Conservation (phyloP, 2,113 vertebrate genomes). For the Empidonax traillii region DNA sequence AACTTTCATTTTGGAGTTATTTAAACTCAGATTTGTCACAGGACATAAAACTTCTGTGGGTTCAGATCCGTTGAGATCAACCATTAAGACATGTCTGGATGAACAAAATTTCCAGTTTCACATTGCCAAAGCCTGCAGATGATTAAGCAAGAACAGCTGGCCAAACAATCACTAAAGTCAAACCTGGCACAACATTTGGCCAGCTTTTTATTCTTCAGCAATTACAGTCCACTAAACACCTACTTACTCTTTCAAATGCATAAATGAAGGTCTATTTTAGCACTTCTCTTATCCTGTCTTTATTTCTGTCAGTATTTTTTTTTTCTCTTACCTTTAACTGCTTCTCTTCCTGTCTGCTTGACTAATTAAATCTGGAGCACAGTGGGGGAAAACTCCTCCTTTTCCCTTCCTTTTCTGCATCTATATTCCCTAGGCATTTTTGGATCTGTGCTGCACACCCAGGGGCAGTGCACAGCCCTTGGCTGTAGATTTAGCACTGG, state of each 20-base stretch:
- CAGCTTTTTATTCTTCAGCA: background rate
- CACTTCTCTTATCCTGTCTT: background rate
- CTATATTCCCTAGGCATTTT: background rate
- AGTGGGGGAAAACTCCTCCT: background rate
- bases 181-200: background rate
- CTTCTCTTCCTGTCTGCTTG: background rate
- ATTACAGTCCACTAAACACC: background rate
- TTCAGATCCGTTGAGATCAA: background rate
- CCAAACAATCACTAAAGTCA: background rate
- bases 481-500: background rate
- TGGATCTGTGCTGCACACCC: background rate
- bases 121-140: background rate
- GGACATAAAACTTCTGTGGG: background rate
- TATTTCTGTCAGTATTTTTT: background rate
- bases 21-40: background rate
- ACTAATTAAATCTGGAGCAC: background rate
- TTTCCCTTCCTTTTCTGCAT: background rate
- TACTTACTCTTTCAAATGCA: background rate
- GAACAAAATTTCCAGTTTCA: background rate
- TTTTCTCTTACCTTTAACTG: background rate
- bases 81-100: background rate
- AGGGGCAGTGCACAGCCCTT: background rate
- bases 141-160: background rate
- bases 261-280: background rate
- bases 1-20: background rate